Percentiles rank a stretch among this genome's conserved stretches.
phyloP scores from a whole-genome alignment of 1,140 invertebrate species.

The Tribolium madens region DNA sequence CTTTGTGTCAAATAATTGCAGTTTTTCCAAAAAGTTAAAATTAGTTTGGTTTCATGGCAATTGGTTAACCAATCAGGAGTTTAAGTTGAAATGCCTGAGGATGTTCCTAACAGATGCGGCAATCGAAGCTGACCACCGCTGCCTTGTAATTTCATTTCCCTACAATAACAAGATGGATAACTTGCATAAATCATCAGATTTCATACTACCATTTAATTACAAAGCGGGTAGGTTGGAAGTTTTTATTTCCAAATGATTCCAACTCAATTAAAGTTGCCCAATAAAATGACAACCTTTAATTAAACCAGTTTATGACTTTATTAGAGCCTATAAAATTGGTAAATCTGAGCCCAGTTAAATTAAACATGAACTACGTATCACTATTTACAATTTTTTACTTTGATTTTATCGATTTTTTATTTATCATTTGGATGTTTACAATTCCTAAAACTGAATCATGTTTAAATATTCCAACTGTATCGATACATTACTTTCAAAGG shows the following conservation, averaged over 20 bases:
- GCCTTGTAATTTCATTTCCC: slow-evolving; percentile 28
- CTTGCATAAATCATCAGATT: slow-evolving; percentile 38
- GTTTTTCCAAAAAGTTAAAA: background rate
- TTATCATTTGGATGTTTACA: slow-evolving; percentile 3
- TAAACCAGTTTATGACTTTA: slow-evolving; percentile 22
- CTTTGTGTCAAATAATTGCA: background rate
- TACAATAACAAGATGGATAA: slow-evolving; percentile 39
- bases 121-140: slow-evolving; percentile 36
- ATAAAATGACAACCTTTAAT: slow-evolving; percentile 26
- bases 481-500: background rate
- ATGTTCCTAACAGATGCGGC: slow-evolving; percentile 27
- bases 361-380: slow-evolving; percentile 11
- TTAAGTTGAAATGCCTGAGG: slow-evolving; percentile 40
- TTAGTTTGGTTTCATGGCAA: background rate
- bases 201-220: background rate
- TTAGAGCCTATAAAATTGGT: slow-evolving; percentile 26
- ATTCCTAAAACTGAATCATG: slow-evolving; percentile 6
- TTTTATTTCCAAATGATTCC: slow-evolving; percentile 9
- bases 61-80: slow-evolving; percentile 9
- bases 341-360: slow-evolving; percentile 27
- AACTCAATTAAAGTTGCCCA: slow-evolving; percentile 37
- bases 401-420: background rate
- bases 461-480: background rate
- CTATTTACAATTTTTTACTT: slow-evolving; percentile 6
- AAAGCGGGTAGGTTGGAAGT: background rate